phyloP scores from a whole-genome alignment of 2,888 invertebrate species.

The Ellobium chinense region DNA sequence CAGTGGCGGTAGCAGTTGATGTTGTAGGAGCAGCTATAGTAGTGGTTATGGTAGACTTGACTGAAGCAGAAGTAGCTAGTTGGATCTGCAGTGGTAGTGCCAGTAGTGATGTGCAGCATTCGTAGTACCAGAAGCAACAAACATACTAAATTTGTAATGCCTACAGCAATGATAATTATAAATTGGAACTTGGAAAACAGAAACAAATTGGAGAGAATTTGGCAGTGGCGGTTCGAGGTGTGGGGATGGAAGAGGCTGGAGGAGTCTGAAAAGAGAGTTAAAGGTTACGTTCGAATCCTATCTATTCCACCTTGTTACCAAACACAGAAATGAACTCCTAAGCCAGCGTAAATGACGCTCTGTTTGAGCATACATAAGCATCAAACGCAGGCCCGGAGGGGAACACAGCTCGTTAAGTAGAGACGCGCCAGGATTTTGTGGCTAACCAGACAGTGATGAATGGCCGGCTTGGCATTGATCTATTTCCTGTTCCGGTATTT shows the following conservation, averaged over 20 bases:
- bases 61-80: no score
- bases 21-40: not conserved
- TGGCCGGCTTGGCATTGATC: conserved; percentile 26
- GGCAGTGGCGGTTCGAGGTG: no score
- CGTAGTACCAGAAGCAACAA: not conserved
- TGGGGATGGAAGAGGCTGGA: no score
- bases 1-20: not conserved
- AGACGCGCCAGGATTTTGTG: conserved; percentile 11
- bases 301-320: no score
- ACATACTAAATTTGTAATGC: not conserved
- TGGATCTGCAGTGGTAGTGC: not conserved
- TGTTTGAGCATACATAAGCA: no score
- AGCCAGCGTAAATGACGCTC: no score
- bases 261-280: no score
- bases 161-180: no score
- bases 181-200: no score
- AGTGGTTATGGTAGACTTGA: not conserved
- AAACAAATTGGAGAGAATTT: no score
- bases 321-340: no score
- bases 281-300: no score
- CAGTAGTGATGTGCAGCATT: not conserved
- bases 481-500: conserved; percentile 12
- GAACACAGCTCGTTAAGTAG: not conserved
- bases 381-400: not conserved
- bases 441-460: conserved; percentile 11